phyloP scores from a whole-genome alignment of 2,888 invertebrate genomes.

The Erebia epiphron region DNA sequence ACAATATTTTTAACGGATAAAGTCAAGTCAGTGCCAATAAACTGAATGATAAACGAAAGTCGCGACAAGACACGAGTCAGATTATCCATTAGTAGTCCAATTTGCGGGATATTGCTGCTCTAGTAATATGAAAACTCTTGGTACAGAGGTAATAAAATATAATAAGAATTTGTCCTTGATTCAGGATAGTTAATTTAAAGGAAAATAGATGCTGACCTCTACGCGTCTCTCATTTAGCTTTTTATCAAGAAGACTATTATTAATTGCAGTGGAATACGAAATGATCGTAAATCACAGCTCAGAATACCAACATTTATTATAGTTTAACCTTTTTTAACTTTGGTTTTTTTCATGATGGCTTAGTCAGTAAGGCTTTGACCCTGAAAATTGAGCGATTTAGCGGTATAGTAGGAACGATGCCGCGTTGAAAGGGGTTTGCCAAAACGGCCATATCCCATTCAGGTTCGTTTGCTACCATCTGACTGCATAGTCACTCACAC shows the following conservation, averaged over 20 bases:
- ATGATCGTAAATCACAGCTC: background rate
- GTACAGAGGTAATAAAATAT: background rate
- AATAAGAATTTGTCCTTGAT: conserved; percentile 1
- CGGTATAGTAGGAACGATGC: no score
- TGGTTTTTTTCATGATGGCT: background rate
- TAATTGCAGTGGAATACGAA: background rate
- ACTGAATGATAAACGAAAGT: background rate
- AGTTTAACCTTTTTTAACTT: background rate
- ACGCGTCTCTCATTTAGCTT: background rate
- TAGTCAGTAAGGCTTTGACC: no score
- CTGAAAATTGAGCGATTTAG: no score
- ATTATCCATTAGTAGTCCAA: background rate
- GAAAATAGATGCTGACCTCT: conserved; percentile 9
- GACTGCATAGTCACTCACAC: no score
- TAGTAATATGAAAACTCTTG: background rate
- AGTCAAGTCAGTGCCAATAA: background rate
- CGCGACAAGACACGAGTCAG: no score
- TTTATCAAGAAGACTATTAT: background rate
- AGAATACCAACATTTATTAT: background rate
- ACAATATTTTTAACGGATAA: background rate
- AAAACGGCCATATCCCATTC: no score
- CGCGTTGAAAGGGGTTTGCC: no score
- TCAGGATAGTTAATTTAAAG: conserved; percentile 7
- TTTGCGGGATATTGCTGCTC: background rate
- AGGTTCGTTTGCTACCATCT: no score